Evolutionary conservation across 2,113 vertebrate species (phyloP).

Genomic region (Cepphus grylle): DNA sequence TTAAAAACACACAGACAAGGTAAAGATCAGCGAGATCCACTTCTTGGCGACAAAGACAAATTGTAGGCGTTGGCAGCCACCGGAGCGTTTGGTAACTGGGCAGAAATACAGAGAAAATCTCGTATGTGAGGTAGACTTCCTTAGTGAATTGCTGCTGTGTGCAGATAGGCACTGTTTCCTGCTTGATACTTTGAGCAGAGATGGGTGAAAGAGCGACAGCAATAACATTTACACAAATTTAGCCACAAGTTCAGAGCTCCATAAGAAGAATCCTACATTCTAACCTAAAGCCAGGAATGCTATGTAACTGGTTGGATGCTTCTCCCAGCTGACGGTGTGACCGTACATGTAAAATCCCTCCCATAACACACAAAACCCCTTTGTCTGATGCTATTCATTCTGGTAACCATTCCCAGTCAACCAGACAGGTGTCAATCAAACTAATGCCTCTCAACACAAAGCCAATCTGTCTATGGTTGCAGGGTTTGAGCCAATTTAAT

Average conservation of each 20-base stretch:
- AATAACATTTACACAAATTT: not conserved
- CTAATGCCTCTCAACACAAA: slow-evolving; percentile 43
- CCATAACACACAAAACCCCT: not conserved
- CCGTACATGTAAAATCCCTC: not conserved
- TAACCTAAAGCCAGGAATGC: not conserved
- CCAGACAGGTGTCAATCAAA: slow-evolving; percentile 55
- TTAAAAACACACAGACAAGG: not conserved
- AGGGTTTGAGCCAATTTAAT: slow-evolving; percentile 60
- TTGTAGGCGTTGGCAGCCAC: not conserved
- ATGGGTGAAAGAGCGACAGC: not conserved
- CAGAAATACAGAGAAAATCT: not conserved
- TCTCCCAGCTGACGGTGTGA: not conserved
- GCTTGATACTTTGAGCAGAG: not conserved
- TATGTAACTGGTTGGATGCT: not conserved
- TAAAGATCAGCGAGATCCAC: not conserved
- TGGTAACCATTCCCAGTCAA: not conserved
- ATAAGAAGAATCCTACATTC: not conserved
- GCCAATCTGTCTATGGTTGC: slow-evolving; percentile 24
- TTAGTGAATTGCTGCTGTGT: not conserved
- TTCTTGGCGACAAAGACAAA: not conserved
- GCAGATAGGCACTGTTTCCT: not conserved
- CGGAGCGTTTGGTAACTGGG: accelerated
- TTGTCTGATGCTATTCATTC: not conserved
- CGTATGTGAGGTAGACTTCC: accelerated
- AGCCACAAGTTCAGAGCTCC: not conserved